Conservation (phyloP, 1,140 invertebrate species). For the Melanaphis sacchari region DNA sequence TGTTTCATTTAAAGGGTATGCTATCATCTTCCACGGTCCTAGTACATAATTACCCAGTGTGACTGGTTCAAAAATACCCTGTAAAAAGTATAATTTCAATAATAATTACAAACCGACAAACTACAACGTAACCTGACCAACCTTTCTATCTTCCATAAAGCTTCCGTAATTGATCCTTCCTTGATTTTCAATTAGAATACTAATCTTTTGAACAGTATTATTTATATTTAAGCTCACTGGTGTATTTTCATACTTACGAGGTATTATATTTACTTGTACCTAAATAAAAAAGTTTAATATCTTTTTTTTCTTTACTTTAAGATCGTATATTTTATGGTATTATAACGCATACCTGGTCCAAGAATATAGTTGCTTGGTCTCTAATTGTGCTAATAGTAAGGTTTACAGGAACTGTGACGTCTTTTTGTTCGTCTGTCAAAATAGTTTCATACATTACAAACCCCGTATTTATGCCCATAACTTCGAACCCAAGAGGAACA, state of each 20-base stretch:
- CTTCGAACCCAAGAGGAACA: slow-evolving; percentile 30
- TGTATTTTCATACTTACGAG: neutral
- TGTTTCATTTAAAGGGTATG: slow-evolving; percentile 47
- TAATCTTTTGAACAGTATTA: slow-evolving; percentile 64
- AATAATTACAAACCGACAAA: neutral
- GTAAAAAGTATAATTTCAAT: neutral
- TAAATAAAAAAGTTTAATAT: neutral
- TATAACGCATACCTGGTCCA: neutral
- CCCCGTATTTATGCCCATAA: neutral
- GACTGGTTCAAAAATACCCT: slow-evolving; percentile 55
- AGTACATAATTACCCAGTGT: slow-evolving; percentile 16
- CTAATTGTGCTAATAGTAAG: slow-evolving; percentile 15
- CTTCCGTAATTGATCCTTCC: slow-evolving; percentile 78
- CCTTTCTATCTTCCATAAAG: slow-evolving; percentile 75
- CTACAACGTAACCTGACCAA: neutral
- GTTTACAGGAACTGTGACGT: slow-evolving; percentile 65
- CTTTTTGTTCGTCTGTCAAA: slow-evolving; percentile 35
- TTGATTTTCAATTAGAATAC: slow-evolving; percentile 83
- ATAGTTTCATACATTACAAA: slow-evolving; percentile 53
- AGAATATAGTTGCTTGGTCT: slow-evolving; percentile 19
- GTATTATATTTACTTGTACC: neutral
- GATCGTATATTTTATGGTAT: too few species aligned
- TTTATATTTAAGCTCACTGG: neutral
- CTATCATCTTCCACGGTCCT: slow-evolving; percentile 56
- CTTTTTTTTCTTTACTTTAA: too few species aligned